A percentile compares a stretch with the other conserved stretches of the same genome.
Evolutionary conservation across 1,140 invertebrate genomes (phyloP).

Genomic region (Trichonephila inaurata): DNA sequence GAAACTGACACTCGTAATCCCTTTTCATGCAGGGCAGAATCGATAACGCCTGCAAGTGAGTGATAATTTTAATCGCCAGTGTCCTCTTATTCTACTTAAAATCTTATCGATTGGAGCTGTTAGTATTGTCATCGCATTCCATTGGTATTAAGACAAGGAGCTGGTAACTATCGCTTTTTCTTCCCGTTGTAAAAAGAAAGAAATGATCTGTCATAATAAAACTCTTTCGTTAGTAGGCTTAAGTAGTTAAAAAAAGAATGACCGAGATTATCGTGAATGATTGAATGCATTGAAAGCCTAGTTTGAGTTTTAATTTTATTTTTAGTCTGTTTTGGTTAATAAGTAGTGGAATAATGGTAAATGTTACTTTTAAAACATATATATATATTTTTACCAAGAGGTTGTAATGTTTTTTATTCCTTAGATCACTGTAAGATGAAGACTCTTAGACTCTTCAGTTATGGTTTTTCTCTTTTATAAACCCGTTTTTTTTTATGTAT

Average conservation of each 20-base stretch:
- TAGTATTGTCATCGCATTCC: not conserved
- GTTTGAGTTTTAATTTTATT: not conserved
- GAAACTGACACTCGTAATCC: conserved; percentile 53
- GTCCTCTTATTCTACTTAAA: conserved; percentile 21
- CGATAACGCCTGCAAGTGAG: conserved; percentile 22
- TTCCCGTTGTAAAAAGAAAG: not conserved
- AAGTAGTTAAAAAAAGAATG: not conserved
- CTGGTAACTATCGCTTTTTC: not conserved
- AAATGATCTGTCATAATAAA: no score
- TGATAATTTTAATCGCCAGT: conserved; percentile 53
- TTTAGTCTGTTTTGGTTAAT: not conserved
- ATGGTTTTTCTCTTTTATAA: no score
- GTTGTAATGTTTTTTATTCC: no score
- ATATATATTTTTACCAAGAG: not conserved
- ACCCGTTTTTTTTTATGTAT: no score
- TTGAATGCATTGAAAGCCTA: not conserved
- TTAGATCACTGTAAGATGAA: no score
- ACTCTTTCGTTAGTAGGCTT: not conserved
- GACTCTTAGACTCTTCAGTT: no score
- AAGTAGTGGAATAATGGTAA: no score
- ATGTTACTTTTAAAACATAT: not conserved
- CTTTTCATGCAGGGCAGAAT: conserved; percentile 10
- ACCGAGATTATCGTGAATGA: not conserved
- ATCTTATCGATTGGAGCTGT: not conserved
- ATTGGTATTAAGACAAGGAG: not conserved